These are phyloP conservation scores for Chaetops frenatus DNA, from an alignment of 2,113 vertebrate genomes.

Conservation along the genomic window DNA sequence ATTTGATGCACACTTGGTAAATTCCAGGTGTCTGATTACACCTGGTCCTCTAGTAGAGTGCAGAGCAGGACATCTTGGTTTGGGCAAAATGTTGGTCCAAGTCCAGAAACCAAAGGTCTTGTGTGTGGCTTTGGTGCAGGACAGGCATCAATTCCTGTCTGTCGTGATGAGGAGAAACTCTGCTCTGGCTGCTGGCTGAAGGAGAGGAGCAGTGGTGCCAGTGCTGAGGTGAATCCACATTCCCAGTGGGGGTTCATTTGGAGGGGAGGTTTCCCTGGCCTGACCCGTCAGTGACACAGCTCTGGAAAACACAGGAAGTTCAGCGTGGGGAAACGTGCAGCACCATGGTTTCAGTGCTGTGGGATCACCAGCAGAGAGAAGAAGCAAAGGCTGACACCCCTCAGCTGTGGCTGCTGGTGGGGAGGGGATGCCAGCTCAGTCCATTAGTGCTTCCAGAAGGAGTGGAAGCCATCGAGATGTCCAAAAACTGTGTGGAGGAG, in stretches of 20 bases:
- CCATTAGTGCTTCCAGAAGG: not conserved
- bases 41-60: not conserved
- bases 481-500: not conserved
- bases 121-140: not conserved
- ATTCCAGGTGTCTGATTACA: not conserved
- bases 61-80: not conserved
- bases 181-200: not conserved
- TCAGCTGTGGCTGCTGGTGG: not conserved
- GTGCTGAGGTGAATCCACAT: not conserved
- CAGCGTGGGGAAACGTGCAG: not conserved
- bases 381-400: not conserved
- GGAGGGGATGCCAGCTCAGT: not conserved
- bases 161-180: not conserved
- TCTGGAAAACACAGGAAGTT: not conserved
- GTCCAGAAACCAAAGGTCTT: not conserved
- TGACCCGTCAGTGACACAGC: not conserved
- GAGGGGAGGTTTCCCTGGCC: not conserved
- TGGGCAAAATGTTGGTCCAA: not conserved
- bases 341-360: fast-evolving
- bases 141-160: not conserved
- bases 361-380: not conserved
- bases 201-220: not conserved
- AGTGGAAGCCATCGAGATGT: not conserved
- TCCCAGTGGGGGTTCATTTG: not conserved
- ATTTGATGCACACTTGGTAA: not conserved